phyloP scores from a whole-genome alignment of 2,888 invertebrate genomes.

The Drosophila yooni region DNA sequence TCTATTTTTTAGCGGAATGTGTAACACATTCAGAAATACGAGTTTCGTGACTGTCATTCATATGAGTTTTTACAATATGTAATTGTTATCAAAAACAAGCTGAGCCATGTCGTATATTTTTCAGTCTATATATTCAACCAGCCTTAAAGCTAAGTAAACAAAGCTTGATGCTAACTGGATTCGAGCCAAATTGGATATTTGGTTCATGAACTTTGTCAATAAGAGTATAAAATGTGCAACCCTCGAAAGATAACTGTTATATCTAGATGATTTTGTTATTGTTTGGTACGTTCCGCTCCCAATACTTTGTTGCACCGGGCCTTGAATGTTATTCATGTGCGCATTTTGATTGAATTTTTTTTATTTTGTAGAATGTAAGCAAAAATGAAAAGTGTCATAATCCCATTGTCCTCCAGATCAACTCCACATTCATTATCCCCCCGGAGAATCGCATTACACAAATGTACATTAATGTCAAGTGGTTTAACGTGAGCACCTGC shows the following conservation, averaged over 20 bases:
- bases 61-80: neutral
- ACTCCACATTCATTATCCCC: neutral
- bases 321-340: conserved; percentile 54
- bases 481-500: too few species aligned
- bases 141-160: neutral
- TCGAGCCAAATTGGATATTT: neutral
- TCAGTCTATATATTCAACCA: neutral
- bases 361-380: conserved; percentile 71
- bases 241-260: neutral
- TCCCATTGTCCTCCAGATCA: conserved; percentile 38
- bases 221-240: conserved; percentile 4
- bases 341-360: conserved; percentile 79
- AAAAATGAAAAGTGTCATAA: conserved; percentile 70
- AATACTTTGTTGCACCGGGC: conserved; percentile 60
- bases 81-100: neutral
- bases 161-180: neutral
- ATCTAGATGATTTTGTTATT: conserved; percentile 33
- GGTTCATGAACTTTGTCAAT: neutral
- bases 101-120: neutral
- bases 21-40: neutral
- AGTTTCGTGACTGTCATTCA: neutral
- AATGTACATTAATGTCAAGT: neutral
- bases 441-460: neutral
- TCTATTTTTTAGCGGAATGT: neutral
- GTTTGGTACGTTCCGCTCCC: conserved; percentile 65